phyloP scores from a whole-genome alignment of 2,113 vertebrate genomes.

The Anolis sagrei region DNA sequence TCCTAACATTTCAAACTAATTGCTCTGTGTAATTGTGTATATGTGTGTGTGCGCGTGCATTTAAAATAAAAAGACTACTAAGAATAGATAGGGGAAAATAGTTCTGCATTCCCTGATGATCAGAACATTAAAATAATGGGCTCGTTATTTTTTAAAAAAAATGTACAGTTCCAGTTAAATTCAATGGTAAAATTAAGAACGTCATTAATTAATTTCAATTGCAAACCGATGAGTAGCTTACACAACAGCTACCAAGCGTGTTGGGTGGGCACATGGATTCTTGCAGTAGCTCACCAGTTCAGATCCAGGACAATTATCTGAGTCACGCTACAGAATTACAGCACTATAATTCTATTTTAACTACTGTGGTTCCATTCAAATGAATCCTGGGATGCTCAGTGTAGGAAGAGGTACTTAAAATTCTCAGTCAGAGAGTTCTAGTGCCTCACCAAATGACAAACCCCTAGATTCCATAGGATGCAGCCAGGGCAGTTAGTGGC shows the following conservation, averaged over 20 bases:
- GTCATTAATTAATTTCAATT: constrained; percentile 2
- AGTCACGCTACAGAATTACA: no score
- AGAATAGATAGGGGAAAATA: constrained; percentile 16
- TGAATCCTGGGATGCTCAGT: no score
- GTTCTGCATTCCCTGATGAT: neutral
- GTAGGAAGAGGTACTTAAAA: no score
- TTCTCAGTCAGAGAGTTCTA: no score
- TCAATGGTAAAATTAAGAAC: constrained; percentile 1
- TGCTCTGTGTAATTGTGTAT: neutral
- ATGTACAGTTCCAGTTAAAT: neutral
- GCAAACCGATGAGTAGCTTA: constrained; percentile 3
- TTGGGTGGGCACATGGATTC: neutral
- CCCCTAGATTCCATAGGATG: no score
- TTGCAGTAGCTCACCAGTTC: neutral
- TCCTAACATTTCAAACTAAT: constrained; percentile 43
- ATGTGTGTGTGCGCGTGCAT: neutral
- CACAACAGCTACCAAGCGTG: neutral
- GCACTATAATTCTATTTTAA: no score
- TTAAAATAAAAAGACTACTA: neutral
- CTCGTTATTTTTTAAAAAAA: neutral
- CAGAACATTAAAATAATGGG: neutral
- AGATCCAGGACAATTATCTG: no score
- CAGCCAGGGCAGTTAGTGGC: no score
- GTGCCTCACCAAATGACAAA: no score
- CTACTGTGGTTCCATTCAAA: no score